A percentile compares a stretch with the other conserved stretches of the same genome.
phyloP scores from a whole-genome alignment of 2,113 vertebrate genomes.

The Dicerorhinus sumatrensis region DNA sequence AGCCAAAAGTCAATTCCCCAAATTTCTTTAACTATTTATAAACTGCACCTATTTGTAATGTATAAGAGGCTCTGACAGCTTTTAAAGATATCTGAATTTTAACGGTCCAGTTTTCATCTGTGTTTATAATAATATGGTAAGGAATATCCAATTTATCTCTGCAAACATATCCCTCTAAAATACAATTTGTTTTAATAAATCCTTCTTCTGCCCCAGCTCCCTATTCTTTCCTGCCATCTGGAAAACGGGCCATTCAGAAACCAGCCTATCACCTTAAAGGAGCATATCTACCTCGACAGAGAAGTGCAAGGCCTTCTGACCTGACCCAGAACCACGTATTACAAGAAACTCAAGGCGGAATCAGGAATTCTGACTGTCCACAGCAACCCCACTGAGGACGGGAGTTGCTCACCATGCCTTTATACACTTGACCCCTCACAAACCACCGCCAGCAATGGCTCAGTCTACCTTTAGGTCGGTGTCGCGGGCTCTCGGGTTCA shows the following conservation, averaged over 20 bases:
- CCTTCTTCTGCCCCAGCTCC: not conserved
- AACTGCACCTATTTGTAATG: not conserved
- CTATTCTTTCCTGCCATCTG: not conserved
- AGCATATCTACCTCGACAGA: not conserved
- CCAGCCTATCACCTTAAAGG: not conserved
- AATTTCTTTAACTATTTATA: not conserved
- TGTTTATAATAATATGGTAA: not conserved
- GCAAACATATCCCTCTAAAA: not conserved
- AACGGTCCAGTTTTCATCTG: not conserved
- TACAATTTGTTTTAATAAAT: not conserved
- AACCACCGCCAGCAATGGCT: not conserved
- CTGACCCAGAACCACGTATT: not conserved
- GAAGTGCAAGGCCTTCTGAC: not conserved
- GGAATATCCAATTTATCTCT: not conserved
- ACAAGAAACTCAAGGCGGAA: not conserved
- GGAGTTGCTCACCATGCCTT: not conserved
- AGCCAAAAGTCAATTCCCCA: not conserved
- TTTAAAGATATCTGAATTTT: not conserved
- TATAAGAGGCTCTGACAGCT: not conserved
- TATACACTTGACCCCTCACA: rapidly evolving
- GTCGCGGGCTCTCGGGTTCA: conserved; percentile 93
- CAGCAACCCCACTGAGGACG: not conserved
- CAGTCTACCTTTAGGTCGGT: conserved; percentile 92
- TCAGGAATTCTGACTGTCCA: not conserved
- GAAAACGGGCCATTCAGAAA: not conserved